A percentile compares a stretch with the other conserved stretches of the same genome.
Evolutionary conservation across 2,888 invertebrate genomes (phyloP).

Genomic region (Apoda limacodes): DNA sequence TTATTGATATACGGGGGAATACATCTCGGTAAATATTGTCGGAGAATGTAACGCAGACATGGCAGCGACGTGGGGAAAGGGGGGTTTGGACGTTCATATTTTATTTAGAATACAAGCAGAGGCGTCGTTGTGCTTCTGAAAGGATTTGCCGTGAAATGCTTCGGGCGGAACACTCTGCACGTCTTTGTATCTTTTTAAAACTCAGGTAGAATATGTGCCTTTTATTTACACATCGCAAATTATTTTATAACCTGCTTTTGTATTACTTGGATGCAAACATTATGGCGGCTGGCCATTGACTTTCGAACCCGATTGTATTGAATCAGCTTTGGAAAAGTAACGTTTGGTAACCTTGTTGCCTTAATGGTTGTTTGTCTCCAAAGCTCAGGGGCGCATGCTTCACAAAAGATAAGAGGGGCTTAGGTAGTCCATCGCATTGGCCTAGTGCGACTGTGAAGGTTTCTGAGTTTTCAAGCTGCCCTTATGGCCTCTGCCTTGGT

Average conservation of each 20-base stretch:
- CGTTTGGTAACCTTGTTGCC: too few species aligned
- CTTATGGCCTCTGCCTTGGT: too few species aligned
- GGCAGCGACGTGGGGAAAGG: constrained; percentile 9
- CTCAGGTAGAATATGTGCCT: background rate
- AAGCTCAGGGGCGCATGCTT: too few species aligned
- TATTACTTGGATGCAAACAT: too few species aligned
- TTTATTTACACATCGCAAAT: background rate
- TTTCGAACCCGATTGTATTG: too few species aligned
- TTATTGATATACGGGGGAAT: constrained; percentile 7
- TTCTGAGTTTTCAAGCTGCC: too few species aligned
- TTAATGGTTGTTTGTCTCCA: too few species aligned
- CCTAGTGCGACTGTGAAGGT: too few species aligned
- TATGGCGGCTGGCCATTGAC: too few species aligned
- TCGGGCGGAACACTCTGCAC: constrained; percentile 11
- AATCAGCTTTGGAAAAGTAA: too few species aligned
- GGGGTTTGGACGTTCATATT: constrained; percentile 24
- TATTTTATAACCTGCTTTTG: constrained; percentile 1
- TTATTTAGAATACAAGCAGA: constrained; percentile 26
- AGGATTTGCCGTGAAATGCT: constrained; percentile 23
- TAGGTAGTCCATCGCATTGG: too few species aligned
- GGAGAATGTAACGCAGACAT: constrained; percentile 17
- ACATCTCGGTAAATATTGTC: constrained; percentile 19
- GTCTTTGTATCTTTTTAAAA: background rate
- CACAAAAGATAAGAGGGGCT: too few species aligned
- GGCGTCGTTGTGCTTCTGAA: constrained; percentile 12